Base-by-base conservation (phyloP, 2,113 vertebrate species). In the Carollia perspicillata region DNA sequence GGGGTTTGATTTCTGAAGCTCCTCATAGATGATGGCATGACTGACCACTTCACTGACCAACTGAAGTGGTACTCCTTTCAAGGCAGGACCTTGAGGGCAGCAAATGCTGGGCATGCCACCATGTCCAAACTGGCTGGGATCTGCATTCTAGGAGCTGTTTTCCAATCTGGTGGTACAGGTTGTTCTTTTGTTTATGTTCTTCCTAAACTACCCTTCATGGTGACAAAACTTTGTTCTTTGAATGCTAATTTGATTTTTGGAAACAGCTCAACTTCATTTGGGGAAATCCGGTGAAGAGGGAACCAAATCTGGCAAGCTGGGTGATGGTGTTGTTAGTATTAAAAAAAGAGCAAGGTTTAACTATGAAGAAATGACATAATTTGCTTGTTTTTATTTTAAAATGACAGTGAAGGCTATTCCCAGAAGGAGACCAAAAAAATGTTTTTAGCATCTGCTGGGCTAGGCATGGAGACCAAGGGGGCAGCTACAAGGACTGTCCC, bases 181-280 rank as follows among this genome's bases (percentile, higher is more conserved):
- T 40, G 42, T 81, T 75, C 10, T 84, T 90, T 53, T 20, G 26
- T 28, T 72, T 69, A 47, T 58, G 18, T n/a, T 93, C 81, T 33
- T 26, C 84, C 71, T 55, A 86, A 77, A 47, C 42, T 55, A 51
- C 71, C 51, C 49, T 81, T 90, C 40, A 40, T 74, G 65, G 72
- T 90, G 49, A 89, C 30, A 81, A 37, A 91, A 95, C 49, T 49
- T 92, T 60, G 7, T 75, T 84, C 84, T 96, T 94, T 89, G 83
- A 85, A 72, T 85, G 40, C 47, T 89, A 94, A 88, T 97, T 92
- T 89, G 53, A 40, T 65, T 89, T 97, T 93, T 91, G 86, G 72
- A 95, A 91, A 68, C 35, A 95, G 17, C 71, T 35, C 74, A 94
- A 28, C 53, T 97, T 97, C 58, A 78, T 84, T 75, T 66, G 68